A percentile compares a stretch with the other conserved stretches of the same genome.
Conservation (phyloP, 2,888 invertebrate species). For the Hirtodrosophila histrioides region DNA sequence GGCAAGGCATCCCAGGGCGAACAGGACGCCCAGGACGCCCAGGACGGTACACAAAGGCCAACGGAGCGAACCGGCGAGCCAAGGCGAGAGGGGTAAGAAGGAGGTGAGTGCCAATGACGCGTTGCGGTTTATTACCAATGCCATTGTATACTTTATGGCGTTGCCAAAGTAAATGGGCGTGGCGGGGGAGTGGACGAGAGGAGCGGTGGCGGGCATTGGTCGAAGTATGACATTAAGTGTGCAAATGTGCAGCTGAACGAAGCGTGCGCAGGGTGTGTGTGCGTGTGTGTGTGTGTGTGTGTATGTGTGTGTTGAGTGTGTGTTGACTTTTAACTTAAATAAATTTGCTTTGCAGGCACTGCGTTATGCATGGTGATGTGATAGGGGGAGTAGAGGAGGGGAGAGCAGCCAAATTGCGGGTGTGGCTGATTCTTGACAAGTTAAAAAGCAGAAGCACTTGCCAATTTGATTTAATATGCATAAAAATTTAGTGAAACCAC, state of each 20-base stretch:
- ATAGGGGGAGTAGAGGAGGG: not conserved
- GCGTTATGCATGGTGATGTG: constrained; percentile 28
- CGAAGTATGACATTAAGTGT: constrained; percentile 61
- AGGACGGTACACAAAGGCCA: constrained; percentile 46
- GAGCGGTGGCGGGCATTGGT: constrained; percentile 6
- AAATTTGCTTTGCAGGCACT: constrained; percentile 61
- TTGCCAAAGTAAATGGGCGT: constrained; percentile 60
- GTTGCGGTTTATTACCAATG: constrained; percentile 74
- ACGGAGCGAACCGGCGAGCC: constrained; percentile 25
- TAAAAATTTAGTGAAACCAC: constrained; percentile 20
- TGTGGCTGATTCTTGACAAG: constrained; percentile 21
- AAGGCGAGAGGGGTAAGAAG: not conserved
- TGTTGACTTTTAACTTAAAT: constrained; percentile 71
- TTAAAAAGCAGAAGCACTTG: constrained; percentile 39
- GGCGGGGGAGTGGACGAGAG: constrained; percentile 14
- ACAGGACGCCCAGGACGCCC: constrained; percentile 18
- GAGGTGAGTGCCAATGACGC: constrained; percentile 60
- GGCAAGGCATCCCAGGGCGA: constrained; percentile 21
- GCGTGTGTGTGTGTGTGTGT: constrained; percentile 21
- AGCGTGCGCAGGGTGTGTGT: constrained; percentile 2
- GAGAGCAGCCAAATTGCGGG: constrained; percentile 19
- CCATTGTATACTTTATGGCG: constrained; percentile 66
- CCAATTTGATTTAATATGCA: constrained; percentile 54
- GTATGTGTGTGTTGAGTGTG: constrained; percentile 38
- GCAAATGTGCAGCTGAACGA: constrained; percentile 43